These are phyloP conservation scores for Rafetus swinhoei DNA, from an alignment of 2,113 vertebrate species.

Conservation along the genomic window DNA sequence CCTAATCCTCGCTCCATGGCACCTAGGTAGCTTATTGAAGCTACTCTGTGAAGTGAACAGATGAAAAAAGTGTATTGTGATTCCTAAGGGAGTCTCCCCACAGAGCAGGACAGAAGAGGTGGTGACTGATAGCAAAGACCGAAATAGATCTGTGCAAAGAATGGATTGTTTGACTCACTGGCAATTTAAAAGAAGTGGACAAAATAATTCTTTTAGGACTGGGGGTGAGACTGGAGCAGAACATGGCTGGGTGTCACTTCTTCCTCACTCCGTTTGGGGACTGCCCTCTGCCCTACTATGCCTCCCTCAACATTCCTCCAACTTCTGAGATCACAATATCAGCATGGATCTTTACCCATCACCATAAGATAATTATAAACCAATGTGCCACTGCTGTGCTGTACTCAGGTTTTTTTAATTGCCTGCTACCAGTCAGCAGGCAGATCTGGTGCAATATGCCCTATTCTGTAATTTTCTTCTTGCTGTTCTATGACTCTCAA, in stretches of 20 bases:
- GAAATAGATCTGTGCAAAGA: not conserved
- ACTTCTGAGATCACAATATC: not conserved
- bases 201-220: not conserved
- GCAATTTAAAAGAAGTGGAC: not conserved
- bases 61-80: not conserved
- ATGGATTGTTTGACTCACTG: not conserved
- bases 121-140: rapidly evolving
- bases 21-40: rapidly evolving
- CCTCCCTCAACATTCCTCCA: too few relatives aligned
- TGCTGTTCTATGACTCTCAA: not conserved
- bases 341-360: not conserved
- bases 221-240: too few relatives aligned
- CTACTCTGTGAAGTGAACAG: not conserved
- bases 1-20: not conserved
- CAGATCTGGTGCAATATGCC: not conserved
- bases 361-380: not conserved
- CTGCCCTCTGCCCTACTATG: too few relatives aligned
- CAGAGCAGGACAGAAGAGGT: not conserved
- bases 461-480: not conserved
- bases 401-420: not conserved
- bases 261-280: too few relatives aligned
- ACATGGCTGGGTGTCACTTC: too few relatives aligned
- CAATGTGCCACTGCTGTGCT: not conserved
- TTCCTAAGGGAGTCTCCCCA: not conserved
- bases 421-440: not conserved